Evolutionary conservation across 2,888 invertebrate genomes (phyloP), one percentile per base, ranked within the genome.

Genomic region (Hofmannophila pseudospretella): DNA sequence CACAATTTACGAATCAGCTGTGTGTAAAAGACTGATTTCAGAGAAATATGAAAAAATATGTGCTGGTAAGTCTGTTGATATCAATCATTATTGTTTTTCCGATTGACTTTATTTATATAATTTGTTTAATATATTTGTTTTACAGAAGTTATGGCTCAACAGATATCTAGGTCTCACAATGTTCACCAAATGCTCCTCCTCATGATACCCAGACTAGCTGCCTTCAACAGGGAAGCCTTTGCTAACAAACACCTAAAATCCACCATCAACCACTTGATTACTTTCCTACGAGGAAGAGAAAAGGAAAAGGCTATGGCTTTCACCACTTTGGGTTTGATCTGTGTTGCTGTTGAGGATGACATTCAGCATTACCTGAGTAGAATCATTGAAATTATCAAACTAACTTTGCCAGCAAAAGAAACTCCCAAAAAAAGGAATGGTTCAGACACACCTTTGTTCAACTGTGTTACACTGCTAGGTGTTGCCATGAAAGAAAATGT

Each of bases 381-480:
- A 60, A 95, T 98, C 31, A 95, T 98, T 91, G 94, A 95, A 55
- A 90, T 93, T 4, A 92, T 96, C 23, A 92, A 92, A 61, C 68
- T 89, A 23, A 90, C 93, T 2, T 76, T 97, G 32, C 96, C 97
- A 0, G 86, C 92, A 0, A 90, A 92, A 66, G 95, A 95, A 47
- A 90, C 91, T 0, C 89, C 94, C 0, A 96, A 94, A 64, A 95
- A 95, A 65, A 90, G 92, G 39, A 80, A 88, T 12, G 82, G 89
- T 0, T 88, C 93, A 16, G 98, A 98, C 61, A 94, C 96, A 0
- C 92, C 96, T 0, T 92, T 98, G 26, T 98, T 98, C 68, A 94
- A 95, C 37, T 99, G 98, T 75, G 93, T 99, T n/a, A 97, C 97
- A 8, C 88, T 98, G 47, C 77, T 99, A 28, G 95, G 96, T 0